phyloP scores from a whole-genome alignment of 2,888 invertebrate genomes.

The Rotaria socialis region DNA sequence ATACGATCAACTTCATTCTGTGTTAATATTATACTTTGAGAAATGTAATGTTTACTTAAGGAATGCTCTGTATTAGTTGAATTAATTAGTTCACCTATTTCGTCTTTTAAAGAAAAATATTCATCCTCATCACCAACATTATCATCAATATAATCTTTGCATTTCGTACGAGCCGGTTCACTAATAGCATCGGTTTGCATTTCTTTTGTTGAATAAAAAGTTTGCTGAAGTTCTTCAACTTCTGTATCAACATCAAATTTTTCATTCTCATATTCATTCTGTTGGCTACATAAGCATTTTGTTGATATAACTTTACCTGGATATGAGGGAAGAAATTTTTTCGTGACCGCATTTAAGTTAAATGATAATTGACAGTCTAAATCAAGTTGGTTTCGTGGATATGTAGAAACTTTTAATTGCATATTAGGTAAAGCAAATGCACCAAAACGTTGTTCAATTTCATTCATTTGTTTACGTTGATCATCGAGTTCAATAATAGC shows the following conservation, averaged over 20 bases:
- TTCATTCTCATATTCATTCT: not conserved
- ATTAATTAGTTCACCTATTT: not conserved
- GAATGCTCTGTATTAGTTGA: not conserved
- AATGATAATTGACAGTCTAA: conserved; percentile 1
- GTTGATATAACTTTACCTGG: not conserved
- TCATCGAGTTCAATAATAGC: not conserved
- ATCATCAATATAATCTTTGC: not conserved
- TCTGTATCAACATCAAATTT: conserved; percentile 25
- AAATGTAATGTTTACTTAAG: not conserved
- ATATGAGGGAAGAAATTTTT: not conserved
- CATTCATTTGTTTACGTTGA: not conserved
- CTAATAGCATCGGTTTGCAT: not conserved
- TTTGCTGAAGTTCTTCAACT: conserved; percentile 19
- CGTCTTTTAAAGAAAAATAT: not conserved
- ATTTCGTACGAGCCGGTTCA: not conserved
- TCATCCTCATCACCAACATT: not conserved
- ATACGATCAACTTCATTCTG: conserved; percentile 36
- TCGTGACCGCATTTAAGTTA: not conserved
- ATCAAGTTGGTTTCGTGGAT: not conserved
- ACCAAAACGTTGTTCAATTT: not conserved
- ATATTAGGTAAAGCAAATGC: not conserved
- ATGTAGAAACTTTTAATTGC: not conserved
- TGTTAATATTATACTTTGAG: not conserved
- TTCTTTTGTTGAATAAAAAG: not conserved
- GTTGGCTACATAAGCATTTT: not conserved